Percentiles rank a stretch among this genome's conserved stretches.
phyloP scores from a whole-genome alignment of 2,113 vertebrate genomes.

The Burhinus bistriatus region DNA sequence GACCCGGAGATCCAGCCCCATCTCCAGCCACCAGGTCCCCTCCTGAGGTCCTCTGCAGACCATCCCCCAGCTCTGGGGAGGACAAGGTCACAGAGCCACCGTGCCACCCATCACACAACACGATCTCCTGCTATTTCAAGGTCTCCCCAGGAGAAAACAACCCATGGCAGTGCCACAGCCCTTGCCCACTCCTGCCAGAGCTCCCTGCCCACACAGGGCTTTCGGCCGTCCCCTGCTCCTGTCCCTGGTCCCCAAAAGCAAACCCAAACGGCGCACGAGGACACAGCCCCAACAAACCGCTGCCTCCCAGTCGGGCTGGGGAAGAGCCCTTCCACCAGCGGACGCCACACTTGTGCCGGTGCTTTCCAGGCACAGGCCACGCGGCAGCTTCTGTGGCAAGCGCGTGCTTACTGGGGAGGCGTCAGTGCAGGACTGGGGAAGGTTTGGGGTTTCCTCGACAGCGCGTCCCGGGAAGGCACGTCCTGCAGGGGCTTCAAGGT shows the following conservation, averaged over 20 bases:
- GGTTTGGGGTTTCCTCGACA: no score
- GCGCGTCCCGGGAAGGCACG: no score
- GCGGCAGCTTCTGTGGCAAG: no score
- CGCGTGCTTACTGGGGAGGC: no score
- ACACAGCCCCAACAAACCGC: not conserved
- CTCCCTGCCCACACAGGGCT: not conserved
- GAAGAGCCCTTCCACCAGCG: no score
- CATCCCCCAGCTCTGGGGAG: not conserved
- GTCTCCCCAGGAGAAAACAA: not conserved
- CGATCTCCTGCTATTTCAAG: not conserved
- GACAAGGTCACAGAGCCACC: not conserved
- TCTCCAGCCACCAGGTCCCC: not conserved
- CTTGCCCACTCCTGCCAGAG: not conserved
- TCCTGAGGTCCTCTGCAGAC: not conserved
- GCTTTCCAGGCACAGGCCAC: no score
- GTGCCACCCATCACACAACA: fast-evolving
- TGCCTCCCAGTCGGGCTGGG: no score
- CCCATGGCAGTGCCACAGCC: fast-evolving
- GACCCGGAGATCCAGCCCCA: not conserved
- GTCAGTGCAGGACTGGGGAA: no score
- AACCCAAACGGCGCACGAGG: fast-evolving
- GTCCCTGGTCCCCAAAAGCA: not conserved
- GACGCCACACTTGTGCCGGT: no score
- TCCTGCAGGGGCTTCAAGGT: no score
- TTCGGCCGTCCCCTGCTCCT: not conserved